Base-by-base conservation (phyloP, 1,140 invertebrate species). In the Physella acuta region DNA sequence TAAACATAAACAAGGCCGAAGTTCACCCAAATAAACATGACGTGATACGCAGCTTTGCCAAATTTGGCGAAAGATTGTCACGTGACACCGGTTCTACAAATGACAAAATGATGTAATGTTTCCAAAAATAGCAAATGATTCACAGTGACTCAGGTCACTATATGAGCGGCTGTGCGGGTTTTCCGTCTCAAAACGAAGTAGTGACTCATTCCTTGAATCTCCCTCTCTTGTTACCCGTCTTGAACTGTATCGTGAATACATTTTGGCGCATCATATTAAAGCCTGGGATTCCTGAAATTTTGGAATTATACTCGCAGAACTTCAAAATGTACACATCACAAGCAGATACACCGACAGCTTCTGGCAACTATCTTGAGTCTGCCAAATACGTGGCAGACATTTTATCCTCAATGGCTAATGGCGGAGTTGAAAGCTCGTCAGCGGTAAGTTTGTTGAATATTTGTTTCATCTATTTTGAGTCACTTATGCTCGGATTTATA, bases 331-430 rank as follows among this genome's bases (percentile, higher is more conserved):
- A 65, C 52, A 67, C 60, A 68, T 59, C 56, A 28, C 65, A 70
- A 70, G 70, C 66, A 36, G 71, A 70, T 24, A 68, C 60, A 36
- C 66, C 69, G 51, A 70, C 74, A 36, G 61, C 71, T 26, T 51
- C 66, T 58, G 68, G 63, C 31, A 75, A 49, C 64, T 76, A 76
- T 70, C 73, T 72, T 44, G 74, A 76, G 37, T 78, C 79, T 55
- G 77, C 78, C 5, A 81, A 81, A 71, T 81, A 81, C 75, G 79
- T 81, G 68, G 78, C 79, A 26, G 76, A 78, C 71, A 81, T 81
- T 61, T 69, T 81, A 26, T 79, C 79, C 14, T 76, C 71, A 55
- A 81, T 81, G 79, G 76, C 79, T 8, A 79, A 75, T 52, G 77
- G 76, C 59, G 74, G 74, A 55, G 71, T 76, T 11, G 68, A 71